phyloP scores from a whole-genome alignment of 2,113 vertebrate species.

The Motacilla alba region DNA sequence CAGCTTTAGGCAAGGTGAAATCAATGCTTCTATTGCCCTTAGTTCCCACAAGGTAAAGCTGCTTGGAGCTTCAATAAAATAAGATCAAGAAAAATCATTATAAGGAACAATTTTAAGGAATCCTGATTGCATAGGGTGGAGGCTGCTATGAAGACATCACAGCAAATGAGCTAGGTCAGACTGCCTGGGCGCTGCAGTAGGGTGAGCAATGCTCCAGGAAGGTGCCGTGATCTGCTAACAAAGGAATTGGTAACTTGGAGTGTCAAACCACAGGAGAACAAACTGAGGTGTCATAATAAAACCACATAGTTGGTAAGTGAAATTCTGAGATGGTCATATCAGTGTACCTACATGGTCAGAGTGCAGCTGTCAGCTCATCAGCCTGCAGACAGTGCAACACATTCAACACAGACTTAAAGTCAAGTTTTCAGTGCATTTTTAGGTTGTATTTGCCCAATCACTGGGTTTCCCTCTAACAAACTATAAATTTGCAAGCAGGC shows the following conservation, averaged over 20 bases:
- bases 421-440: neutral
- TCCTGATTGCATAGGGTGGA: neutral
- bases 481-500: neutral
- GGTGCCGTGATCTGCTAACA: neutral
- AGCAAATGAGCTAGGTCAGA: neutral
- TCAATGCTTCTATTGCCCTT: neutral
- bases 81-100: neutral
- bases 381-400: neutral
- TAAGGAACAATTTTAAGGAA: neutral
- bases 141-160: neutral
- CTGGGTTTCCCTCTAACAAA: neutral
- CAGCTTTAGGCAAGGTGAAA: neutral
- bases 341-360: neutral
- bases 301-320: neutral
- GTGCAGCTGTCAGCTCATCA: neutral
- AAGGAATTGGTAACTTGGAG: neutral
- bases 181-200: neutral
- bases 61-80: neutral
- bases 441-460: neutral
- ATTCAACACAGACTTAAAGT: neutral
- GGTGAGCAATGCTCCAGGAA: neutral
- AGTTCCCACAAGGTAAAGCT: neutral
- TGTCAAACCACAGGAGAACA: neutral
- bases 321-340: neutral
- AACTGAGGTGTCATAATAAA: neutral